Evolutionary conservation across 2,888 invertebrate genomes (phyloP), one percentile per base, ranked within the genome.

Genomic region (Lasioglossum calceatum): DNA sequence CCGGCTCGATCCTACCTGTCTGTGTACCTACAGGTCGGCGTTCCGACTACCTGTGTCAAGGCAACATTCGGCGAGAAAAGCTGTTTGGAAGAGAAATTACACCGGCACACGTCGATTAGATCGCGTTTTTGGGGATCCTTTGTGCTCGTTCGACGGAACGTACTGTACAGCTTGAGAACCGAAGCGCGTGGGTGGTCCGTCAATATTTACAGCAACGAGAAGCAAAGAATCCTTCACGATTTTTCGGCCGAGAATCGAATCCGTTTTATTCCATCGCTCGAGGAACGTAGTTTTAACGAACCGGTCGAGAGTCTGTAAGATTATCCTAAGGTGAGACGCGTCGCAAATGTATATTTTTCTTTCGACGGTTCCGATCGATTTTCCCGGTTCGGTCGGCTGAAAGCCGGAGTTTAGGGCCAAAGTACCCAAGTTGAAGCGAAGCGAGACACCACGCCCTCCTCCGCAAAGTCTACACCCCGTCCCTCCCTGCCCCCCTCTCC

Each of bases 391-490:
- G 54, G 42, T 36, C 70, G 58, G 67, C 73, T 50, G 73, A 72
- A 72, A 83, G 75, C 36, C 67, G 50, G 16, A 36, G 23, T 64
- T 70, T 77, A 84, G 83, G 83, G 61, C 75, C 74, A 78, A 83
- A 78, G 77, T 71, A 79, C 47, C 81, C 73, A 74, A 81, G 87
- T 79, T 77, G 42, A 82, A 36, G 39, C 70, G 16, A 64, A 70
- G 19, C 77, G 47, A 32, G 79, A 76, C 81, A 77, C 73, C 85
- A 76, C 70, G 72, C 14, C 61, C 61, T 12, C n/a, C 58, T 12
- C 27, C 27, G 47, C 4, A 47, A 47, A 47, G 47, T 47, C 47
- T 47, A 47, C 4, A 47, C 47, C 47, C 47, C 16, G 67, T 47
- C 64, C 32, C 50, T 47, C 76, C 47, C 77, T 84, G 72, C 64